Conservation (phyloP, 92 coral and sea anemone genomes). For the Porites lobata region DNA sequence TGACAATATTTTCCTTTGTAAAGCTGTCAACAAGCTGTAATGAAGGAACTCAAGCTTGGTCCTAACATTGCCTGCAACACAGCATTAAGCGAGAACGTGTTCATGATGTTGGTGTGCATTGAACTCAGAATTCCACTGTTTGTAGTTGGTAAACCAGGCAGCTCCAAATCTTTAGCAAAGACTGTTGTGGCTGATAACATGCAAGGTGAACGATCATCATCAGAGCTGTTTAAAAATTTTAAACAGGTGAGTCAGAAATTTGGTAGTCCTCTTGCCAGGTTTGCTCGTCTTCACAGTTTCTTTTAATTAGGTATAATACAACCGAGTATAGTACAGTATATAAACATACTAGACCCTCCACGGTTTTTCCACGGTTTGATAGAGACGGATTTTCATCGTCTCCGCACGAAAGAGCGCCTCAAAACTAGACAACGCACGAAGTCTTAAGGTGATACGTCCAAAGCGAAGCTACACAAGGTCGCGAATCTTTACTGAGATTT, state of each 20-base stretch:
- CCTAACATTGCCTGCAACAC: constrained; percentile 70
- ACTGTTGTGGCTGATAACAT: constrained; percentile 65
- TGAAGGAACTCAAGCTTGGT: constrained; percentile 55
- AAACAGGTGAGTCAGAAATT: constrained; percentile 53
- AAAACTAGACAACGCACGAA: too few species aligned
- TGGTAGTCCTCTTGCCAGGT: background rate
- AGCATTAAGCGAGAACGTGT: constrained; percentile 74
- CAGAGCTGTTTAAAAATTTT: constrained; percentile 46
- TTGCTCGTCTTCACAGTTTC: too few species aligned
- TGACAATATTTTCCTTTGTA: background rate
- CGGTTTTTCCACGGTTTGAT: too few species aligned
- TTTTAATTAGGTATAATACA: too few species aligned
- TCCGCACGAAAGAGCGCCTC: too few species aligned
- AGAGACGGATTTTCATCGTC: too few species aligned
- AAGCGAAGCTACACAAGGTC: too few species aligned
- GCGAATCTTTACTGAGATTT: too few species aligned
- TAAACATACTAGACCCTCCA: too few species aligned
- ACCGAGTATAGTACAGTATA: too few species aligned
- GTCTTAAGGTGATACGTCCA: too few species aligned
- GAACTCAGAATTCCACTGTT: constrained; percentile 78
- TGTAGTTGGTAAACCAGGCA: constrained; percentile 72
- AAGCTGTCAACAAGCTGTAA: constrained; percentile 50
- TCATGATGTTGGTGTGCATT: constrained; percentile 80
- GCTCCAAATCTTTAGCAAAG: constrained; percentile 77
- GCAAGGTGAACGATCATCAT: constrained; percentile 57